A percentile compares a stretch with the other conserved stretches of the same genome.
Evolutionary conservation across 2,113 vertebrate species (phyloP).

Genomic region (Sclerurus mexicanus): DNA sequence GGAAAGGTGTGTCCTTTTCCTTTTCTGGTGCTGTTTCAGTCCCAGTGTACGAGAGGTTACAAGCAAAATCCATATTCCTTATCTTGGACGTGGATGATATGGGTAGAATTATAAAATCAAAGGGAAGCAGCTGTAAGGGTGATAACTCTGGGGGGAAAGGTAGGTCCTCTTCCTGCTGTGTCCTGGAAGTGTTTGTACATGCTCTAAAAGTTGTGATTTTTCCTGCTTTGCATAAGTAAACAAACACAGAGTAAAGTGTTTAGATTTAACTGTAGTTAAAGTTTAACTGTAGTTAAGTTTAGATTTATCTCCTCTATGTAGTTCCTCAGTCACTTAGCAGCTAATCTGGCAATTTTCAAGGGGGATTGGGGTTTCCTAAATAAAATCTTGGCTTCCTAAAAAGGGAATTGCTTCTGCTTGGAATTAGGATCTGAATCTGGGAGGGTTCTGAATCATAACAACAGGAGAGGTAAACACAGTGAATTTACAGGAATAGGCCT

Average conservation of each 20-base stretch:
- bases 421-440: neutral
- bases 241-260: neutral
- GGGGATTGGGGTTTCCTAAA: neutral
- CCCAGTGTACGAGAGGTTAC: neutral
- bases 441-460: neutral
- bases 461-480: neutral
- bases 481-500: neutral
- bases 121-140: slow-evolving; percentile 51
- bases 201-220: neutral
- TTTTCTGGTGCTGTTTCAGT: neutral
- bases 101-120: neutral
- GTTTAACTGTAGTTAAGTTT: neutral
- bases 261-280: neutral
- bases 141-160: neutral
- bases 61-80: neutral
- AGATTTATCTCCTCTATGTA: neutral
- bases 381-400: neutral
- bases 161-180: neutral
- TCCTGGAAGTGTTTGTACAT: neutral
- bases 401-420: neutral
- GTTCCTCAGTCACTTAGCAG: neutral
- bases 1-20: slow-evolving; percentile 57
- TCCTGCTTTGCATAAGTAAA: neutral
- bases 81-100: neutral
- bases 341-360: neutral